Percentiles rank a stretch among this genome's conserved stretches.
Evolutionary conservation across 2,113 vertebrate species (phyloP).

Genomic region (Xenotilapia flavipinnis): DNA sequence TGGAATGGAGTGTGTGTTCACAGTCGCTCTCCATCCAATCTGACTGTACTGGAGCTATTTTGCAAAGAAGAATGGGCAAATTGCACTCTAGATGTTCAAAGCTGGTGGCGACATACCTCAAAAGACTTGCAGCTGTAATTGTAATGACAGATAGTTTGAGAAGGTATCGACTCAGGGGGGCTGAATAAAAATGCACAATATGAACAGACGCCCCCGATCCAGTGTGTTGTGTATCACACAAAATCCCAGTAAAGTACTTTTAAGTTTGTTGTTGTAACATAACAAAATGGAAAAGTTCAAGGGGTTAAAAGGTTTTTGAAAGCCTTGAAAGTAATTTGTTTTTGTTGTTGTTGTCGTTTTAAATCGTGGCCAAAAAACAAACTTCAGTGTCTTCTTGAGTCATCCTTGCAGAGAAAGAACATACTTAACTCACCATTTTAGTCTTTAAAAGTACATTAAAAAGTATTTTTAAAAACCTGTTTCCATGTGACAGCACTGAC

Average conservation of each 20-base stretch:
- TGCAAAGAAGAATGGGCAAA: neutral
- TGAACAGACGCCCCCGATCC: neutral
- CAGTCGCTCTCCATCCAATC: neutral
- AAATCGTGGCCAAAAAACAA: neutral
- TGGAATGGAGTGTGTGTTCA: neutral
- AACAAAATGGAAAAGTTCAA: neutral
- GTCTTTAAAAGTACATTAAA: neutral
- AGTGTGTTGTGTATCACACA: neutral
- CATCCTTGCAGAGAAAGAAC: neutral
- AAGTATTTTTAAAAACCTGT: neutral
- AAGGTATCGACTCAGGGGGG: neutral
- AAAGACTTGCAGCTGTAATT: neutral
- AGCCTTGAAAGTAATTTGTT: neutral
- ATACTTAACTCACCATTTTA: neutral
- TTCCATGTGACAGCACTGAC: neutral
- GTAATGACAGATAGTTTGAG: neutral
- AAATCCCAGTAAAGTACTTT: neutral
- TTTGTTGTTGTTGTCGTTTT: neutral
- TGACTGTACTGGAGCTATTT: neutral
- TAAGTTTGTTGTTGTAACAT: neutral
- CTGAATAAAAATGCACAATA: neutral
- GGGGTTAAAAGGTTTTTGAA: neutral
- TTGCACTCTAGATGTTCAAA: neutral
- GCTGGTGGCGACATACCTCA: neutral
- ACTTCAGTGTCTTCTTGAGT: neutral